Evolutionary conservation across 2,888 invertebrate genomes (phyloP).

Genomic region (Rhingia campestris): DNA sequence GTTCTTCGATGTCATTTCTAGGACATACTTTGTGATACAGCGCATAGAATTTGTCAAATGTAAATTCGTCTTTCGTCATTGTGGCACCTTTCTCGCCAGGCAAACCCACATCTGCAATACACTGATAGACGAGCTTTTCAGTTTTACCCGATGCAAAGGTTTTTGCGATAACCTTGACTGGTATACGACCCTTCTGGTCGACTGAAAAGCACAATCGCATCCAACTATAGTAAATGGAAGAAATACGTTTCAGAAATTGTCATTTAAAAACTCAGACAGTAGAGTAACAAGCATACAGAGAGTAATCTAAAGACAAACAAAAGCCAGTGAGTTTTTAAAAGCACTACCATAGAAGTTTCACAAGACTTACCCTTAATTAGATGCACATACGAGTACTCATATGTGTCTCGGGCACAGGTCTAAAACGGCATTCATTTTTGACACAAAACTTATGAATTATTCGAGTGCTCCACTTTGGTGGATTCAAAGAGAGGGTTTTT

Average conservation of each 20-base stretch:
- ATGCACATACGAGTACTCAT: background rate
- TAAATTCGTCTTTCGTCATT: constrained; percentile 96
- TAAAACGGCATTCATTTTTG: too few species aligned
- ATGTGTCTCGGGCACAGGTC: too few species aligned
- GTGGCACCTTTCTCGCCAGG: constrained; percentile 98
- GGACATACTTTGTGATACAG: constrained; percentile 99
- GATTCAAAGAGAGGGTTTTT: too few species aligned
- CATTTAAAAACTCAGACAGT: background rate
- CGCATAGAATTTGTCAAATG: constrained; percentile 99
- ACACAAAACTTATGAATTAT: too few species aligned
- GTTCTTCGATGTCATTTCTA: constrained; percentile 98
- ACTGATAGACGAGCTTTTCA: constrained; percentile 98
- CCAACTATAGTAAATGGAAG: constrained; percentile 89
- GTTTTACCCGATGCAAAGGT: constrained; percentile 99
- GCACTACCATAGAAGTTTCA: background rate
- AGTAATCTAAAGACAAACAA: background rate
- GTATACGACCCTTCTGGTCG: constrained; percentile 97
- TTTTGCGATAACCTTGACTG: constrained; percentile 96
- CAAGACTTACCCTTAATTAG: constrained; percentile 10
- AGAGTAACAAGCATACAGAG: background rate
- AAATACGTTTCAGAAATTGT: background rate
- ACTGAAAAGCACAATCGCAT: constrained; percentile 97
- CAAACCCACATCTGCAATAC: constrained; percentile 95
- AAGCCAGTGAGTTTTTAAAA: background rate
- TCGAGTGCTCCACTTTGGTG: too few species aligned